Evolutionary conservation across 2,888 invertebrate genomes (phyloP).

Genomic region (Cosmorhoe ocellata): DNA sequence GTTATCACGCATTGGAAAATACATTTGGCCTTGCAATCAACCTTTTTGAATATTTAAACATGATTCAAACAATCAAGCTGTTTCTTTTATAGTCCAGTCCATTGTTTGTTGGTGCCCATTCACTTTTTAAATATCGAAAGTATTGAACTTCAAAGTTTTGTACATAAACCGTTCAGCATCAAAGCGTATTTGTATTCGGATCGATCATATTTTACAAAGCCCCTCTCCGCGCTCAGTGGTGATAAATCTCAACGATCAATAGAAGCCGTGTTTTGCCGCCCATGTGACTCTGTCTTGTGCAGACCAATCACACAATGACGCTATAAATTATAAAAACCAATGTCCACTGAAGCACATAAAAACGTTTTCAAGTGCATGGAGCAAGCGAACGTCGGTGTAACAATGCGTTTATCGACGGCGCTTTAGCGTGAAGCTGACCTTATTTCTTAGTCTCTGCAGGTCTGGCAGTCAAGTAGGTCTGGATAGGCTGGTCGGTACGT

Average conservation of each 20-base stretch:
- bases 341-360: constrained; percentile 3
- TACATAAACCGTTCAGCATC: constrained; percentile 17
- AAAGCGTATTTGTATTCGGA: constrained; percentile 25
- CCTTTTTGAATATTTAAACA: constrained; percentile 16
- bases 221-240: constrained; percentile 56
- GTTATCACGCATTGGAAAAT: constrained; percentile 15
- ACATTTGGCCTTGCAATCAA: constrained; percentile 17
- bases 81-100: constrained; percentile 27
- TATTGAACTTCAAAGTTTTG: constrained; percentile 27
- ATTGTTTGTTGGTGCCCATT: constrained; percentile 35
- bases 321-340: constrained; percentile 38
- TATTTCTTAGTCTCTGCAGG: neutral
- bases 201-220: constrained; percentile 41
- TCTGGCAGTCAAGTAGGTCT: neutral
- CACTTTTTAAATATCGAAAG: too few relatives aligned
- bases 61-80: constrained; percentile 29
- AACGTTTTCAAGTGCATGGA: too few relatives aligned
- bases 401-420: constrained; percentile 1
- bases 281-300: constrained; percentile 38
- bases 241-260: constrained; percentile 60
- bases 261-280: constrained; percentile 46
- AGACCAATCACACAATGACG: constrained; percentile 45
- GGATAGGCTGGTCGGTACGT: constrained; percentile 1
- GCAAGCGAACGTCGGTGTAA: neutral
- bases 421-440: neutral